phyloP scores from a whole-genome alignment of 2,888 invertebrate species.

The Phaedon cochleariae region DNA sequence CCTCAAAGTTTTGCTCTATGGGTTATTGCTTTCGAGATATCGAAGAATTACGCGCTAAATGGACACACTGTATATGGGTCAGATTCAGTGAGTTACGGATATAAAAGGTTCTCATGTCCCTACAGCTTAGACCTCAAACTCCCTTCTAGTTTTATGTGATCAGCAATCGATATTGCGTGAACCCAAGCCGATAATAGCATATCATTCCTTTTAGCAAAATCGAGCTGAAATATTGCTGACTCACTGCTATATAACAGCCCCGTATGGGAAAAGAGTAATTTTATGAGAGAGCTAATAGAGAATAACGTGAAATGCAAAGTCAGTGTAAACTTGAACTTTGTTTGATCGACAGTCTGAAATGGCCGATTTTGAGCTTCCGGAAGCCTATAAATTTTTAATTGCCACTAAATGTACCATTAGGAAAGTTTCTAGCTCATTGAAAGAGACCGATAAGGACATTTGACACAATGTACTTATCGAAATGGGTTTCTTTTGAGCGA shows the following conservation, averaged over 20 bases:
- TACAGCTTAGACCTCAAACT: not conserved
- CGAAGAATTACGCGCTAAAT: too few relatives aligned
- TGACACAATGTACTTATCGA: not conserved
- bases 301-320: constrained; percentile 40
- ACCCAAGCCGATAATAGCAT: not conserved
- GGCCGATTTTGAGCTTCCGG: constrained; percentile 28
- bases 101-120: not conserved
- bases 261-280: constrained; percentile 12
- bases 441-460: constrained; percentile 8
- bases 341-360: constrained; percentile 36
- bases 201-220: not conserved
- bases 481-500: not conserved
- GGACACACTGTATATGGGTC: too few relatives aligned
- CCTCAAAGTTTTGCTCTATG: too few relatives aligned
- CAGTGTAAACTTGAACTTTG: constrained; percentile 45
- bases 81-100: not conserved
- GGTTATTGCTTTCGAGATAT: too few relatives aligned
- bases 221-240: not conserved
- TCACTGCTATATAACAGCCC: constrained; percentile 19
- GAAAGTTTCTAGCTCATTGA: constrained; percentile 38
- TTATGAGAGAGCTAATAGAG: constrained; percentile 2
- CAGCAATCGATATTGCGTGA: constrained; percentile 1
- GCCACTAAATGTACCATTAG: constrained; percentile 45
- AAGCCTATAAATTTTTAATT: constrained; percentile 49
- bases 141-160: not conserved